A percentile compares a stretch with the other conserved stretches of the same genome.
phyloP scores from a whole-genome alignment of 2,113 vertebrate genomes.

The Python bivittatus region DNA sequence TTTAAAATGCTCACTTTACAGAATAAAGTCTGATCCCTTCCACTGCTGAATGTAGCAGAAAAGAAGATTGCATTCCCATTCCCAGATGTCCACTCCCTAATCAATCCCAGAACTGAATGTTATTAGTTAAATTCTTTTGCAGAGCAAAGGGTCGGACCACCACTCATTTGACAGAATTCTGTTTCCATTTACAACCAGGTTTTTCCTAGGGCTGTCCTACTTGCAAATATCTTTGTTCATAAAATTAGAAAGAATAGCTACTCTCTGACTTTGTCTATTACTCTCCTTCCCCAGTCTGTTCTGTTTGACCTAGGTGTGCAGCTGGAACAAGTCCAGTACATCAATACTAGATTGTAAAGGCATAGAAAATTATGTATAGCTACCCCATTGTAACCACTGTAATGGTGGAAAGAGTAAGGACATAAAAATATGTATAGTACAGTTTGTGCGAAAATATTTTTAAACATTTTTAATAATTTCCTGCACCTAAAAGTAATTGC shows the following conservation, averaged over 20 bases:
- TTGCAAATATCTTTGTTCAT: neutral
- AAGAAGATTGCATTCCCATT: neutral
- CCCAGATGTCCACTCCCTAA: neutral
- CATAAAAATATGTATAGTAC: neutral
- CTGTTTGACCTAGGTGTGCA: neutral
- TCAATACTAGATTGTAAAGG: neutral
- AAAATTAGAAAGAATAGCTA: neutral
- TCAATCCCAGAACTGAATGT: neutral
- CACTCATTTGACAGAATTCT: neutral
- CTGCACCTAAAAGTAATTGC: neutral
- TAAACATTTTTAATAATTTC: neutral
- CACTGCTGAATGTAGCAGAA: slow-evolving; percentile 11
- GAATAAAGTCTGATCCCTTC: neutral
- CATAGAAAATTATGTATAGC: neutral
- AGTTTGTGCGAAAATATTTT: neutral
- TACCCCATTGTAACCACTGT: neutral
- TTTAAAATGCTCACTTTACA: neutral
- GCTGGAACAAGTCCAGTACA: neutral
- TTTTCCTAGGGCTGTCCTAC: neutral
- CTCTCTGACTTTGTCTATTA: neutral
- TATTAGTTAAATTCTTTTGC: neutral
- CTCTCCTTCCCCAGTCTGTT: neutral
- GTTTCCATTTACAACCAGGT: neutral
- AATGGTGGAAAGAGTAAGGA: neutral
- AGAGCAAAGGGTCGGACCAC: neutral